phyloP scores from a whole-genome alignment of 1,140 invertebrate species.

The Diachasmimorpha longicaudata region DNA sequence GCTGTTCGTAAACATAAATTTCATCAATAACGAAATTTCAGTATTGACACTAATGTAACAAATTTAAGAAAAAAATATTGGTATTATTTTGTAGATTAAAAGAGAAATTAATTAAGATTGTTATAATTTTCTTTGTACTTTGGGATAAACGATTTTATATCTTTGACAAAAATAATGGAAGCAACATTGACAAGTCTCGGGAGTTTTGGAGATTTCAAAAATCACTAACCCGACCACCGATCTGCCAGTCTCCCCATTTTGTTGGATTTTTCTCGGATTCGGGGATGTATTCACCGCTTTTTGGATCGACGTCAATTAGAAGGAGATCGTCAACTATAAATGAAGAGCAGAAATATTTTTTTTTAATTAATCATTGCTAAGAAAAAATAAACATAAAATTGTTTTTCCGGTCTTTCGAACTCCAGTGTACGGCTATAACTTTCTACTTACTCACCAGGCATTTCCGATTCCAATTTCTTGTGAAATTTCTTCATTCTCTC shows the following conservation, averaged over 20 bases:
- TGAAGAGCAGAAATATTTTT: neutral
- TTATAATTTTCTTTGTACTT: constrained; percentile 38
- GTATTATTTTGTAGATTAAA: constrained; percentile 33
- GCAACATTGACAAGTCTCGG: neutral
- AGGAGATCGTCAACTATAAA: constrained; percentile 34
- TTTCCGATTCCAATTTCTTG: constrained; percentile 43
- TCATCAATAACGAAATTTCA: neutral
- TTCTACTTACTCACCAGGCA: constrained; percentile 43
- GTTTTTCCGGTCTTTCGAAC: no score
- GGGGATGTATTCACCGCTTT: constrained; percentile 42
- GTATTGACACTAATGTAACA: constrained; percentile 25
- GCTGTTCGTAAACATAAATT: no score
- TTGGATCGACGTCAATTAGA: constrained; percentile 43
- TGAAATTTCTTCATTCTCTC: constrained; percentile 46
- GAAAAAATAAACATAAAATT: no score
- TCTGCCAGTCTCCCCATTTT: constrained; percentile 54
- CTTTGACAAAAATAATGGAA: constrained; percentile 24
- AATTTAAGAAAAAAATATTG: constrained; percentile 21
- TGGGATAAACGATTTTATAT: constrained; percentile 38
- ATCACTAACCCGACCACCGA: constrained; percentile 47
- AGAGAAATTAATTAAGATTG: constrained; percentile 30
- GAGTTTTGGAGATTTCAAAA: constrained; percentile 37
- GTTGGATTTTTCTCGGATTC: constrained; percentile 48
- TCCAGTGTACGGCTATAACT: no score
- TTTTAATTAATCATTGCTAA: no score